Conservation (phyloP, 2,797 vertebrate genomes). For the Vultur gryphus region DNA sequence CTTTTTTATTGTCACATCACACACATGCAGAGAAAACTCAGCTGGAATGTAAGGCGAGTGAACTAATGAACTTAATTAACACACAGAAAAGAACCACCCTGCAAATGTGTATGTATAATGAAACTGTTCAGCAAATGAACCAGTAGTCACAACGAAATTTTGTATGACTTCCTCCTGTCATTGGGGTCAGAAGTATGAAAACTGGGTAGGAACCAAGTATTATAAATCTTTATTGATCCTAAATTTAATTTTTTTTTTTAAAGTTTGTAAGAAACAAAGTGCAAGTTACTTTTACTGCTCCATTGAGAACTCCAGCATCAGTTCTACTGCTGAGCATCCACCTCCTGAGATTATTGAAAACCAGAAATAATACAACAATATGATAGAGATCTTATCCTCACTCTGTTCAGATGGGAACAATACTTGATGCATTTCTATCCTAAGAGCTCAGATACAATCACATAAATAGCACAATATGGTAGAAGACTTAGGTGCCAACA, state of each 20-base stretch:
- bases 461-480: rapidly evolving
- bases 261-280: not conserved
- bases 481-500: not conserved
- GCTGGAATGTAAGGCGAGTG: not conserved
- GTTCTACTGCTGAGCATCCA: not conserved
- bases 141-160: not conserved
- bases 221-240: not conserved
- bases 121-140: not conserved
- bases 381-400: rapidly evolving
- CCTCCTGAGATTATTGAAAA: not conserved
- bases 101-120: not conserved
- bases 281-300: not conserved
- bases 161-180: not conserved
- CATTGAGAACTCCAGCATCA: not conserved
- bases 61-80: constrained; percentile 27
- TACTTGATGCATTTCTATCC: not conserved
- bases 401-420: not conserved
- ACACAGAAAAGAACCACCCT: not conserved
- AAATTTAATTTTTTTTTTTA: not conserved
- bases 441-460: not conserved
- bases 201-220: not conserved
- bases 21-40: not conserved
- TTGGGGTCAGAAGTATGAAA: not conserved
- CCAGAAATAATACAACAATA: not conserved
- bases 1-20: not conserved